Percentiles rank a stretch among this genome's conserved stretches.
Evolutionary conservation across 64 coral and sea anemone genomes (phyloP).

Genomic region (Dendronephthya gigantea): DNA sequence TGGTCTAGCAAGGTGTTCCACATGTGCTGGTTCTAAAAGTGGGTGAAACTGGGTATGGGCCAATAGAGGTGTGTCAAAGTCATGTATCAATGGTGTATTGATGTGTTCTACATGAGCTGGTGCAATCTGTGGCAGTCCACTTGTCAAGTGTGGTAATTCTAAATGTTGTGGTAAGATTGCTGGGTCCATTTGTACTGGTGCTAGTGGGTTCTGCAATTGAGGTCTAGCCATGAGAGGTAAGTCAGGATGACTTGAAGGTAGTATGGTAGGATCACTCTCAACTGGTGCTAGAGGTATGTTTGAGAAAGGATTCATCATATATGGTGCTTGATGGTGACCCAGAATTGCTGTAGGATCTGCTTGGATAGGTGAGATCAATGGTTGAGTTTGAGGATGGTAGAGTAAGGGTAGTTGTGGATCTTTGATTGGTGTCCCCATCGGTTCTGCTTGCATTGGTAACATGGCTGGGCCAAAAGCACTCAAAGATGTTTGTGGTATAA

Average conservation of each 20-base stretch:
- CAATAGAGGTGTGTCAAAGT: not conserved
- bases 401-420: conserved; percentile 1
- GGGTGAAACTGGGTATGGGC: conserved; percentile 1
- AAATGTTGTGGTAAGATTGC: not conserved
- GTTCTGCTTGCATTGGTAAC: conserved; percentile 19
- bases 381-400: not conserved
- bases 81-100: not conserved
- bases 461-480: conserved; percentile 13
- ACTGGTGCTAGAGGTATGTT: not conserved
- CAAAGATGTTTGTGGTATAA: not conserved
- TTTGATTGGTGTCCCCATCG: conserved; percentile 5
- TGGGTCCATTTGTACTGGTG: not conserved
- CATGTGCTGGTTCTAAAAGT: not conserved
- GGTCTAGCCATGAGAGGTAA: not conserved
- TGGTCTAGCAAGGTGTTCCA: not conserved
- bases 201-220: not conserved
- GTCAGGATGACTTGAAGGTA: conserved; percentile 1
- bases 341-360: conserved; percentile 6
- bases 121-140: not conserved
- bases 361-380: not conserved
- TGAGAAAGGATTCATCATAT: conserved; percentile 3
- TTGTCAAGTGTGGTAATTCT: not conserved
- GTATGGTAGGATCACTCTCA: not conserved
- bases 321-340: conserved; percentile 14
- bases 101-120: not conserved